phyloP scores from a whole-genome alignment of 2,113 vertebrate species.

The Limnothrissa miodon region DNA sequence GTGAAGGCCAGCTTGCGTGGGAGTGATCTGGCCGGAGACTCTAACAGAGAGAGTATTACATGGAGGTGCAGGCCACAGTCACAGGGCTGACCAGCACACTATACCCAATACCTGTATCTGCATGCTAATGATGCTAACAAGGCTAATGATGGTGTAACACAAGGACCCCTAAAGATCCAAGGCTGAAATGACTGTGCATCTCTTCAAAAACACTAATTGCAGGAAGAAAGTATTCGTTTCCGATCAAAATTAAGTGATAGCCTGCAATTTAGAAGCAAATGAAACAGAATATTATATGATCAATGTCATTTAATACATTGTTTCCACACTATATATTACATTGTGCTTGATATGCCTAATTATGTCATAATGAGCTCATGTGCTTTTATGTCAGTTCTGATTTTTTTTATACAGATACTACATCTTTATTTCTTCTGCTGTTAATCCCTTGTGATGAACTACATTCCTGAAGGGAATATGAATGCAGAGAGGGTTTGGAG shows the following conservation, averaged over 20 bases:
- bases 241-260: neutral
- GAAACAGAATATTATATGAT: neutral
- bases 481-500: neutral
- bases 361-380: too few species aligned
- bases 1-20: neutral
- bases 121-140: neutral
- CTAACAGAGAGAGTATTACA: conserved; percentile 3
- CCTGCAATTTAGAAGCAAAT: neutral
- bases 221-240: neutral
- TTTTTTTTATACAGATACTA: neutral
- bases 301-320: too few species aligned
- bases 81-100: neutral
- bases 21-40: neutral
- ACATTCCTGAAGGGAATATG: neutral
- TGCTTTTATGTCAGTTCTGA: too few species aligned
- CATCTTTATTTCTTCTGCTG: neutral
- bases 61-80: neutral
- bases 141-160: neutral
- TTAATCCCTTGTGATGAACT: neutral
- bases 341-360: too few species aligned
- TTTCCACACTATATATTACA: too few species aligned
- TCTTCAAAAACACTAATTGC: neutral
- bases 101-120: neutral
- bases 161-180: neutral
- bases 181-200: neutral